A percentile compares a stretch with the other conserved stretches of the same genome.
Conservation (phyloP, 2,888 invertebrate genomes). For the Melangyna quadrimaculata region DNA sequence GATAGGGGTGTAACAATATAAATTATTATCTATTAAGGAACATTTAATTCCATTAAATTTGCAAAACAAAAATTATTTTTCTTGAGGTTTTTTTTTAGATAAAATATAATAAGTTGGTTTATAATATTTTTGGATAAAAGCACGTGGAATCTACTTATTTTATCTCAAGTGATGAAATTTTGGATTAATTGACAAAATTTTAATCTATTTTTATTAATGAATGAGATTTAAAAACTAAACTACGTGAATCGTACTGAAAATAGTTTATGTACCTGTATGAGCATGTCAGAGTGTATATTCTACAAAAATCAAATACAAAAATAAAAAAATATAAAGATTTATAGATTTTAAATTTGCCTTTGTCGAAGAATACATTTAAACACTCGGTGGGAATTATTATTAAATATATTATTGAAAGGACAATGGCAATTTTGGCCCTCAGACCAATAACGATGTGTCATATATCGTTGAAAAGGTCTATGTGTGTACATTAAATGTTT, state of each 20-base stretch:
- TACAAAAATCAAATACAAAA: constrained; percentile 76
- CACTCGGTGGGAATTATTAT: constrained; percentile 14
- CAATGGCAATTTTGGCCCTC: too few relatives aligned
- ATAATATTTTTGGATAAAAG: constrained; percentile 21
- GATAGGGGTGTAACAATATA: constrained; percentile 30
- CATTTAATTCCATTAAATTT: constrained; percentile 52
- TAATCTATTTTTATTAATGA: constrained; percentile 21
- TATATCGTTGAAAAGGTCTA: too few relatives aligned
- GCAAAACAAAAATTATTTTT: constrained; percentile 47
- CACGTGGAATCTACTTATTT: constrained; percentile 44
- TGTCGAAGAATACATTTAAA: constrained; percentile 28
- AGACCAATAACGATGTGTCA: too few relatives aligned
- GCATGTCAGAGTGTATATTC: constrained; percentile 81
- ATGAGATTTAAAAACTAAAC: constrained; percentile 32
- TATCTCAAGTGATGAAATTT: constrained; percentile 19
- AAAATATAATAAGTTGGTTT: neutral
- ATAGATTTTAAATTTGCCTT: constrained; percentile 51
- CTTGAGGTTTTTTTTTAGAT: neutral
- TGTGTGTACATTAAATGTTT: too few relatives aligned
- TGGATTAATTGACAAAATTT: neutral
- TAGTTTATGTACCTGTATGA: constrained; percentile 79
- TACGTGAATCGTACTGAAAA: constrained; percentile 62
- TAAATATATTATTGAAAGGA: neutral
- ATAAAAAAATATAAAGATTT: constrained; percentile 74
- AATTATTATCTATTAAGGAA: constrained; percentile 52